phyloP scores from a whole-genome alignment of 2,113 vertebrate species.

The Petrocephalus microphthalmus region DNA sequence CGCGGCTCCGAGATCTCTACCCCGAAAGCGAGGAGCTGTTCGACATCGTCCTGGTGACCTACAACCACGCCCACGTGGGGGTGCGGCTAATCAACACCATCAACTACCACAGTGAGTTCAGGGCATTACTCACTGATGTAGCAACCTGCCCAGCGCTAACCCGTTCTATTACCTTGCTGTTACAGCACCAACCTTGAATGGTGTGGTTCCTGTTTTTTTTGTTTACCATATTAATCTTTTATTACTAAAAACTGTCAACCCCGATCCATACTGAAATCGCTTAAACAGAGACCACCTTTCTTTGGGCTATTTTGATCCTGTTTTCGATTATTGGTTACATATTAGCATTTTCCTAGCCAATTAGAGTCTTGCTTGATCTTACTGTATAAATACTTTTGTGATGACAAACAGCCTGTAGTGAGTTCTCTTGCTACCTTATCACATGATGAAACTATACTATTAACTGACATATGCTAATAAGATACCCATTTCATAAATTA shows the following conservation, averaged over 20 bases:
- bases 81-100: slow-evolving; percentile 97
- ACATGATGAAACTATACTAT: background rate
- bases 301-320: no score
- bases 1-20: slow-evolving; percentile 75
- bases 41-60: slow-evolving; percentile 91
- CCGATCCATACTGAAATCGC: no score
- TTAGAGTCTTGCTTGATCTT: no score
- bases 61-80: slow-evolving; percentile 94
- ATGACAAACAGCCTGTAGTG: background rate
- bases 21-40: slow-evolving; percentile 89
- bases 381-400: no score
- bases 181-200: background rate
- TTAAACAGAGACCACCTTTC: no score
- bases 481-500: background rate
- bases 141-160: background rate
- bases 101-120: slow-evolving; percentile 86
- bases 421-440: background rate
- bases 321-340: no score
- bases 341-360: no score
- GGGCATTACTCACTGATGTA: background rate
- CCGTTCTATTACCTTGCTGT: background rate
- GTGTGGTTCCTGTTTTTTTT: background rate
- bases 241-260: background rate
- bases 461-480: background rate
- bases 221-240: background rate